These are phyloP conservation scores for Pycnomerus fuliginosus DNA, from an alignment of 2,888 invertebrate species.

Conservation along the genomic window DNA sequence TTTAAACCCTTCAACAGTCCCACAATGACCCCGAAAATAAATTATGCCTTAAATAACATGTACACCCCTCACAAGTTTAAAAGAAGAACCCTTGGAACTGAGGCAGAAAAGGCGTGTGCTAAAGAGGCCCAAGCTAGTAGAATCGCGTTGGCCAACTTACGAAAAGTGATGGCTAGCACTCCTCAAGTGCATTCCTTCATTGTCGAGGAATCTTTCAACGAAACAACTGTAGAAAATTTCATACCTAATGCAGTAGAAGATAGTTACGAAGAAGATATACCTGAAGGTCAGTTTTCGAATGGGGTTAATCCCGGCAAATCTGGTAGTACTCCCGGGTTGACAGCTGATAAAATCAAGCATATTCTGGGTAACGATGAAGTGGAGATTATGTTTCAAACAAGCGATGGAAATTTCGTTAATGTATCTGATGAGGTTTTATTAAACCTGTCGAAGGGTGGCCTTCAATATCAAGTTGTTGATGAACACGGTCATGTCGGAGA, in stretches of 20 bases:
- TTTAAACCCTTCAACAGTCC: slow-evolving; percentile 35
- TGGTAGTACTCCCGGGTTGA: slow-evolving; percentile 25
- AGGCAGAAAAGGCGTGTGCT: slow-evolving; percentile 50
- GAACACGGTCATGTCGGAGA: slow-evolving; percentile 48
- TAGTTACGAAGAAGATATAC: slow-evolving; percentile 31
- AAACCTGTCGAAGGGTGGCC: slow-evolving; percentile 44
- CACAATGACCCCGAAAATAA: slow-evolving; percentile 24
- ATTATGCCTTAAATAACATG: slow-evolving; percentile 31
- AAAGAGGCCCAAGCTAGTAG: slow-evolving; percentile 53
- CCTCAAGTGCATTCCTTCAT: slow-evolving; percentile 48
- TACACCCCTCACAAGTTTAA: slow-evolving; percentile 41
- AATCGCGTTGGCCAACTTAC: slow-evolving; percentile 51
- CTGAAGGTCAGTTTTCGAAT: slow-evolving; percentile 28
- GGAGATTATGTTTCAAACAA: slow-evolving; percentile 64
- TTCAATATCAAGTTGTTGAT: slow-evolving; percentile 49
- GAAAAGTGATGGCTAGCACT: slow-evolving; percentile 50
- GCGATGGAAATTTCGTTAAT: slow-evolving; percentile 64
- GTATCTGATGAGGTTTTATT: slow-evolving; percentile 64
- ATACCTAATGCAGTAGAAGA: slow-evolving; percentile 43
- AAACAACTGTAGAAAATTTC: slow-evolving; percentile 50
- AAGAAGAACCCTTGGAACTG: slow-evolving; percentile 40
- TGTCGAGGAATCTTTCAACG: slow-evolving; percentile 49
- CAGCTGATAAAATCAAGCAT: slow-evolving; percentile 45
- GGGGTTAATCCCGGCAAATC: slow-evolving; percentile 4
- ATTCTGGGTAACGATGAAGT: slow-evolving; percentile 50